Conservation (phyloP, 2,797 vertebrate genomes). For the Toxotes lorentzi region DNA sequence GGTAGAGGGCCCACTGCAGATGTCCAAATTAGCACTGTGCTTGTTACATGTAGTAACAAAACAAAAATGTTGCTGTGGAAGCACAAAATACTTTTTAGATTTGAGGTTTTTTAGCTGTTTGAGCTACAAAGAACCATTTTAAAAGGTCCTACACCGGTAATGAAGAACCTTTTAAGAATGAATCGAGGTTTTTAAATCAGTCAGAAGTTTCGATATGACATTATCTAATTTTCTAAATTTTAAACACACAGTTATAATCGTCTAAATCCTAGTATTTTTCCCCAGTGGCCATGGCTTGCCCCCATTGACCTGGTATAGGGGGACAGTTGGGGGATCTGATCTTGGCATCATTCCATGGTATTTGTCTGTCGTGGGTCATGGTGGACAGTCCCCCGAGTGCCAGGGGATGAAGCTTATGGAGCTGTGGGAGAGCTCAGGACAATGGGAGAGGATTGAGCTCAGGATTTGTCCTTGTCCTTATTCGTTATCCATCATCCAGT, state of each 20-base stretch:
- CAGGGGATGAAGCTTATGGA: constrained; percentile 51
- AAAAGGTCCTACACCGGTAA: not conserved
- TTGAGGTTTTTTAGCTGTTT: not conserved
- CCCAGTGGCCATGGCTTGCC: not conserved
- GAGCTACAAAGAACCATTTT: not conserved
- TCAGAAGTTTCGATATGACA: not conserved
- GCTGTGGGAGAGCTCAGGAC: constrained; percentile 66
- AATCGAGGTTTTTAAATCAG: not conserved
- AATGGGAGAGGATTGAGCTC: constrained; percentile 62
- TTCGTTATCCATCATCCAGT: constrained; percentile 67
- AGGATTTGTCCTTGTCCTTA: constrained; percentile 72
- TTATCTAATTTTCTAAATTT: constrained; percentile 1
- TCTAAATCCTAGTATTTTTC: not conserved
- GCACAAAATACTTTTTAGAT: constrained; percentile 5
- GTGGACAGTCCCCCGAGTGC: constrained; percentile 37
- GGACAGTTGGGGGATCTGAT: constrained; percentile 41
- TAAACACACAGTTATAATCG: not conserved
- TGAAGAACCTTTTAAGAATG: not conserved
- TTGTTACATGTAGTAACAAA: constrained; percentile 16
- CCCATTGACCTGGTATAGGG: constrained; percentile 28
- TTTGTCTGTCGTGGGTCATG: constrained; percentile 55
- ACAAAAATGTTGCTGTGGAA: not conserved
- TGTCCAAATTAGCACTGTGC: constrained; percentile 7
- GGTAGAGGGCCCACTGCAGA: constrained; percentile 1
- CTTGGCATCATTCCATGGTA: constrained; percentile 52